Base-by-base conservation (phyloP, 2,888 invertebrate genomes). In the Philopedon plagiatum region DNA sequence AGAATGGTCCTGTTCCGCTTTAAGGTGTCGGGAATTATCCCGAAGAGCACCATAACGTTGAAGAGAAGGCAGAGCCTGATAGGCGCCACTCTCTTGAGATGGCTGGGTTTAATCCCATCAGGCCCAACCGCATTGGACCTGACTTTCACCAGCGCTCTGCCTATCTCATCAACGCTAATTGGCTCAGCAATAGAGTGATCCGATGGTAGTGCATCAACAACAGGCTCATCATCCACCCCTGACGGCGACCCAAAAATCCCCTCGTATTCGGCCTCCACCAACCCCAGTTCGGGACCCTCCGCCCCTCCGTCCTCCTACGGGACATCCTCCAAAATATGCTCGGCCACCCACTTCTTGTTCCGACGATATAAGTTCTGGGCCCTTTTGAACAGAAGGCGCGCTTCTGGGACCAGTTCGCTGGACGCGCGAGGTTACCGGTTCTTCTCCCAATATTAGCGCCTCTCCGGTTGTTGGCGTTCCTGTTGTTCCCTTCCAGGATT, bases 91-190 rank as follows among this genome's bases (percentile, higher is more conserved):
- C 37, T 19, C 26, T 34, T 54, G 0, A 75, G 8, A n/a, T 39
- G 39, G 4, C 32, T 7, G 5, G 63, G 9, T 9, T 26, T 72
- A 0, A 73, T 49, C 1, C 72, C 66, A 29, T 73, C 75, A 0
- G 65, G 70, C 0, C 72, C 74, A 3, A 66, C 46, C 13, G 49
- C 23, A 1, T 49, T 5, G 13, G 49, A 49, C 49, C 26, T n/a
- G 26, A n/a, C 13, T n/a, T 23, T 26, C 0, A 1, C 7, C 49
- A 49, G 4, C 1, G 26, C 49, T 26, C 26, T 26, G 1, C 13
- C 5, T 5, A 49, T 23, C 26, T 49, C 26, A 1, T 23, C 13
- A 0, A 26, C 5, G 5, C 5, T 26, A 1, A 49, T 49, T 8
- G 49, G 49, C 23, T 1, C 9, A 18, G 1, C 41, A 5, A 44